A percentile compares a stretch with the other conserved stretches of the same genome.
Evolutionary conservation across 2,113 vertebrate species (phyloP).

Genomic region (Pollimyrus isidori): DNA sequence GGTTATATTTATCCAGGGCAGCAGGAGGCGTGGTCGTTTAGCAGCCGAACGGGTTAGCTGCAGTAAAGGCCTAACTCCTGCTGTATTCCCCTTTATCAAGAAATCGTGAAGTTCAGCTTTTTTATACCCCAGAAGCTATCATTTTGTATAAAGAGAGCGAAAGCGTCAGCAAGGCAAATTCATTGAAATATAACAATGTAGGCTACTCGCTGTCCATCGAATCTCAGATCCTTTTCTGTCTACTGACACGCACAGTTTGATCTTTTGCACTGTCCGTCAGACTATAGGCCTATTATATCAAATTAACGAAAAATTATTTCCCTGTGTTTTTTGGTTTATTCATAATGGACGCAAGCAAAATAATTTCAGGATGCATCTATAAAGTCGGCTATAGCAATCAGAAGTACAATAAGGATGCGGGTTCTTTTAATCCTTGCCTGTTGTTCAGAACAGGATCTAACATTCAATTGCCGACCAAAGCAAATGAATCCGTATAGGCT

Average conservation of each 20-base stretch:
- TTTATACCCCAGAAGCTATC: not conserved
- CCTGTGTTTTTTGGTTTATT: not conserved
- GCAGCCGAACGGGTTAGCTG: not conserved
- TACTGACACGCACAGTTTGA: not conserved
- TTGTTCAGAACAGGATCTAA: conserved; percentile 20
- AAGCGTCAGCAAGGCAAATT: not conserved
- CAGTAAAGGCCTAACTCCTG: not conserved
- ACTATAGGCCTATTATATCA: not conserved
- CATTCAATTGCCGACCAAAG: conserved; percentile 15
- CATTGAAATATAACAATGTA: not conserved
- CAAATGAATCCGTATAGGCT: conserved; percentile 20
- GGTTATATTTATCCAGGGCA: not conserved
- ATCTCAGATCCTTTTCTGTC: not conserved
- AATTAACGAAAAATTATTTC: not conserved
- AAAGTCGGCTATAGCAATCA: not conserved
- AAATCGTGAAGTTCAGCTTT: not conserved
- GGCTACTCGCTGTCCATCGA: not conserved
- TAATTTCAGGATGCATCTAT: not conserved
- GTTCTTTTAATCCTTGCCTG: not conserved
- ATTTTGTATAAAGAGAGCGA: not conserved
- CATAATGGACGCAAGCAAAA: not conserved
- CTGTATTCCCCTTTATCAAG: not conserved
- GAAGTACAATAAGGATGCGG: not conserved
- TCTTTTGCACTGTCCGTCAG: not conserved
- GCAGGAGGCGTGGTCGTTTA: not conserved